Evolutionary conservation across 2,888 invertebrate genomes (phyloP).

Genomic region (Thymelicus acteon): DNA sequence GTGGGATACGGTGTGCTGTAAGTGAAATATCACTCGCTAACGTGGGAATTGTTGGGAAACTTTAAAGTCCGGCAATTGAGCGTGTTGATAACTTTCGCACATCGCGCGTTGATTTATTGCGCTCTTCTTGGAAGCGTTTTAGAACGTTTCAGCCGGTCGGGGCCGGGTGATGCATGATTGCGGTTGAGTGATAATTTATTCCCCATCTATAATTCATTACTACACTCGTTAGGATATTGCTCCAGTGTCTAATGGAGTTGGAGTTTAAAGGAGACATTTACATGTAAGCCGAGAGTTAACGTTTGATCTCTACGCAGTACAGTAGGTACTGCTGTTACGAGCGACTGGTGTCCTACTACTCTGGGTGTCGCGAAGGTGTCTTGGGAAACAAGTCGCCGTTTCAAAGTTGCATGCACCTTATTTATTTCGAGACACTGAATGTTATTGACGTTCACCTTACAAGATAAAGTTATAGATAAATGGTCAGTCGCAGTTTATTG

Average conservation of each 20-base stretch:
- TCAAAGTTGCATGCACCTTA: slow-evolving; percentile 18
- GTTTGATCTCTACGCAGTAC: not conserved
- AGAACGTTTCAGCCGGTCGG: not conserved
- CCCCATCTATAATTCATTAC: slow-evolving; percentile 32
- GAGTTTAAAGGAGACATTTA: slow-evolving; percentile 22
- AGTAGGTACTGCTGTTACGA: slow-evolving; percentile 13
- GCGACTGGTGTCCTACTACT: not conserved
- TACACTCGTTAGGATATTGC: slow-evolving; percentile 24
- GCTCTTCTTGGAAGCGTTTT: slow-evolving; percentile 6
- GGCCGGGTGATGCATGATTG: slow-evolving; percentile 6
- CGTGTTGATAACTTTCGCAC: slow-evolving; percentile 29
- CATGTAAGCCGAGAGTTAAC: slow-evolving; percentile 22
- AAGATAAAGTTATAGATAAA: slow-evolving; percentile 60
- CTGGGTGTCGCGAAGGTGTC: not conserved
- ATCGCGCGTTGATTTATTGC: slow-evolving; percentile 23
- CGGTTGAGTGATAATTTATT: slow-evolving; percentile 27
- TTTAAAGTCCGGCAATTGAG: slow-evolving; percentile 20
- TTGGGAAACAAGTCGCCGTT: slow-evolving; percentile 15
- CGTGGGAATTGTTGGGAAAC: slow-evolving; percentile 30
- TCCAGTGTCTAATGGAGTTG: slow-evolving; percentile 14
- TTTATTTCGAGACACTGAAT: slow-evolving; percentile 31
- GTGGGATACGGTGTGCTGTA: slow-evolving; percentile 43
- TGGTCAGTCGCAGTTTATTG: slow-evolving; percentile 42
- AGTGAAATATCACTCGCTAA: slow-evolving; percentile 35
- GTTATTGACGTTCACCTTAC: slow-evolving; percentile 36